Conservation (phyloP, 1,140 invertebrate species). For the Scaptomyza pallida region DNA sequence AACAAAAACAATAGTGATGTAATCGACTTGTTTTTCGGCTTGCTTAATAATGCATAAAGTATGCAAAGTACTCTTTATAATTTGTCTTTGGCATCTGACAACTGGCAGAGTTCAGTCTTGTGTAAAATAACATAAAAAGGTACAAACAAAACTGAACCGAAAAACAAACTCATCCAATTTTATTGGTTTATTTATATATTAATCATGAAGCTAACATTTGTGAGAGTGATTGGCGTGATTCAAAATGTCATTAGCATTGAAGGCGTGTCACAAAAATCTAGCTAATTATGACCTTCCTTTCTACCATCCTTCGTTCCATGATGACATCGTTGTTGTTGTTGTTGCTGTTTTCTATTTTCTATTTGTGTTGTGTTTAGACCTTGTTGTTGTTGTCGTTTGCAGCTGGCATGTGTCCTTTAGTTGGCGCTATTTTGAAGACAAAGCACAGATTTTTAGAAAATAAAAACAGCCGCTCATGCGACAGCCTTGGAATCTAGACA, state of each 20-base stretch:
- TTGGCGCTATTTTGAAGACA: conserved; percentile 65
- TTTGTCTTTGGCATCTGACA: no score
- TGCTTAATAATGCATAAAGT: not conserved
- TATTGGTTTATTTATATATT: not conserved
- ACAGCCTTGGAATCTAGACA: conserved; percentile 65
- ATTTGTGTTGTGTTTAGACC: not conserved
- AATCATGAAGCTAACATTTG: not conserved
- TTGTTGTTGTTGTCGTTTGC: conserved; percentile 38
- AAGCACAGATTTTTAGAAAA: conserved; percentile 66
- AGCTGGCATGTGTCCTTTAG: conserved; percentile 63
- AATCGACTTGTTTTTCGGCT: not conserved
- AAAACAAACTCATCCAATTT: not conserved
- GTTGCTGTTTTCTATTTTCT: no score
- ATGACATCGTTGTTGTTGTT: conserved; percentile 26
- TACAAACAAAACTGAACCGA: no score
- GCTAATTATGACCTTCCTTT: conserved; percentile 22
- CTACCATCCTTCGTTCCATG: no score
- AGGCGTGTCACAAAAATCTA: conserved; percentile 16
- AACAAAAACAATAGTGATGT: not conserved
- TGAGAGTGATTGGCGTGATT: conserved; percentile 4
- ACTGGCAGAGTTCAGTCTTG: no score
- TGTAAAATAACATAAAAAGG: no score
- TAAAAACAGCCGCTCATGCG: conserved; percentile 51
- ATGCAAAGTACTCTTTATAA: not conserved
- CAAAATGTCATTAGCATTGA: conserved; percentile 10